A percentile compares a stretch with the other conserved stretches of the same genome.
These are phyloP conservation scores for Drosophila cardini DNA, from an alignment of 1,140 invertebrate genomes.

Conservation along the genomic window DNA sequence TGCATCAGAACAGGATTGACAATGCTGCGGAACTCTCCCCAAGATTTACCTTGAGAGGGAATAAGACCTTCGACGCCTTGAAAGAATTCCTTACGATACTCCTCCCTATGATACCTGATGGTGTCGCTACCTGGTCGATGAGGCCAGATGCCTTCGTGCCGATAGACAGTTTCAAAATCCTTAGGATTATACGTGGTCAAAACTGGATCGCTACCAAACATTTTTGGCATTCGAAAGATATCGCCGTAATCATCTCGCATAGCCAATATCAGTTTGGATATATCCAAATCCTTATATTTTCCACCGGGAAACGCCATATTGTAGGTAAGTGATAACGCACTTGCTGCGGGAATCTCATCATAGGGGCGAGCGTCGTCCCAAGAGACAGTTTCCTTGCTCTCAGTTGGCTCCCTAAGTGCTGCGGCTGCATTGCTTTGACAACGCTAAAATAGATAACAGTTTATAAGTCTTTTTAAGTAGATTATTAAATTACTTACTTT, in stretches of 20 bases:
- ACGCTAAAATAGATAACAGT: conserved; percentile 32
- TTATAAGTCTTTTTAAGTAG: background rate
- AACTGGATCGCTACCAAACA: conserved; percentile 56
- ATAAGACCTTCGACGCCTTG: conserved; percentile 64
- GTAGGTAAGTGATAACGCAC: conserved; percentile 24
- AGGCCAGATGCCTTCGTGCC: conserved; percentile 77
- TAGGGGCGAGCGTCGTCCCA: conserved; percentile 60
- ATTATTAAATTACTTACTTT: conserved; percentile 9
- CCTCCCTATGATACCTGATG: conserved; percentile 63
- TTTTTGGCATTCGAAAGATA: conserved; percentile 53
- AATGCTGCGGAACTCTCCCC: conserved; percentile 67
- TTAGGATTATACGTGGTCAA: conserved; percentile 64
- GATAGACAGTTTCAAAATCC: conserved; percentile 71
- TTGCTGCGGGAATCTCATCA: conserved; percentile 35
- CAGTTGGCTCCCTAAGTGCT: conserved; percentile 10
- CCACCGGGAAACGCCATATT: conserved; percentile 69
- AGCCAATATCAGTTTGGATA: conserved; percentile 33
- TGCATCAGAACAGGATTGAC: conserved; percentile 86
- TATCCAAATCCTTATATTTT: conserved; percentile 62
- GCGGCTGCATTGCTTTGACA: conserved; percentile 54
- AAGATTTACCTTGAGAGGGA: conserved; percentile 60
- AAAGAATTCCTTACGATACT: conserved; percentile 62
- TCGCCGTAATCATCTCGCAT: conserved; percentile 59
- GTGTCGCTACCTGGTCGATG: conserved; percentile 59
- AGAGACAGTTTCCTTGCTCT: conserved; percentile 30